A percentile compares a stretch with the other conserved stretches of the same genome.
Evolutionary conservation across 2,113 vertebrate genomes (phyloP).

Genomic region (Grus americana): DNA sequence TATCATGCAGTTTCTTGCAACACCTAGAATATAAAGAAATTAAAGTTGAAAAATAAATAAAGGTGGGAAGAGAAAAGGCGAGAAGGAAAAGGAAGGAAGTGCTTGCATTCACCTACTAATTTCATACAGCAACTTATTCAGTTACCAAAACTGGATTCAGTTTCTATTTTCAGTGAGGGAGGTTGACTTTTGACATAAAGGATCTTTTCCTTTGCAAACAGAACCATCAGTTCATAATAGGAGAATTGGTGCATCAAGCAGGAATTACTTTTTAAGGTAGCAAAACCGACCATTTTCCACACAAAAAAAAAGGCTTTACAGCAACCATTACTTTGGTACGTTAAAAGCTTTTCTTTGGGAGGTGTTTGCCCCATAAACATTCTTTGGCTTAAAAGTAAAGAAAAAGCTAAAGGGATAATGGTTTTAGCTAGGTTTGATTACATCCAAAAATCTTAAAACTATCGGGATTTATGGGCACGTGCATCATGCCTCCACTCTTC

Average conservation of each 20-base stretch:
- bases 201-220: background rate
- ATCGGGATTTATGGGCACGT: background rate
- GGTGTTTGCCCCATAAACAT: background rate
- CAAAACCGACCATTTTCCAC: background rate
- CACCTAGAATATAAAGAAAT: background rate
- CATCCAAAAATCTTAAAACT: background rate
- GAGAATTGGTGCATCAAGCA: background rate
- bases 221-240: background rate
- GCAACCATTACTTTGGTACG: background rate
- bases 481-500: background rate
- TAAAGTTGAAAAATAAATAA: background rate
- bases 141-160: background rate
- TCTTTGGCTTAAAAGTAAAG: background rate
- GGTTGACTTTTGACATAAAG: background rate
- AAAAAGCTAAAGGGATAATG: background rate
- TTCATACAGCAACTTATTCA: background rate
- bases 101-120: background rate
- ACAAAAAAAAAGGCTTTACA: background rate
- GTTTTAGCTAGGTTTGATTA: background rate
- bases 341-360: background rate
- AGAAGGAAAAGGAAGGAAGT: background rate
- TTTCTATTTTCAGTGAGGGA: background rate
- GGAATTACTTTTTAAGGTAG: background rate
- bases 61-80: accelerated
- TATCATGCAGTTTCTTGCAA: background rate